Base-by-base conservation (phyloP, 2,113 vertebrate genomes). In the Notiomystis cincta region DNA sequence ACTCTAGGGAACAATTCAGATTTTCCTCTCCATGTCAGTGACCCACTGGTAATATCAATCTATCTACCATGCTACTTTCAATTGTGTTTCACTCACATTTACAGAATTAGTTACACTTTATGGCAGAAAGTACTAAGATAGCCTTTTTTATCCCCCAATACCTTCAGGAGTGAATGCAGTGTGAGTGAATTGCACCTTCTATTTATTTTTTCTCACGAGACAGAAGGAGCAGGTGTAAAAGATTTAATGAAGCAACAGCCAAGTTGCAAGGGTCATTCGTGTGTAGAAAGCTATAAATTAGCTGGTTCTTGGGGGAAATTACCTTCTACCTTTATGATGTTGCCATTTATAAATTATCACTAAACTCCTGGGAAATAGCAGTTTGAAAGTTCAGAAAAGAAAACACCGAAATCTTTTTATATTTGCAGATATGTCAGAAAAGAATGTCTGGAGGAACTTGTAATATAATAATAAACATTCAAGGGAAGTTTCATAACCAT, bases 261-360 rank as follows among this genome's bases (percentile, higher is more conserved):
- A 96, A 97, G 96, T 95, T 98, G 88, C 73, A 97, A 89, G 91
- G 97, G 96, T 97, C 96, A 95, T 64, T 95, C 91, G 42, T 97
- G 93, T 97, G 85, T 96, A 96, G 92, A 97, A 97, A 98, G 80
- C 83, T 97, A 96, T 96, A 98, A 98, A 98, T 98, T 97, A 97
- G 28, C 25, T 66, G 69, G 38, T 93, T 96, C 96, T 97, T 97
- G 75, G 78, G 96, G 96, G 98, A 98, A 98, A 98, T 98, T 98
- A 94, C 71, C 83, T 92, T 95, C 86, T 91, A 77, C 91, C 38
- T 98, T 93, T 95, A 95, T 90, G 75, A 87, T 96, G 75, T 80
- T 96, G 61, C 42, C 75, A 88, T 97, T 97, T 97, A 94, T 82
- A 97, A 96, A 95, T 92, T 87, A 72, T 87, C 87, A 60, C 90